Evolutionary conservation across 2,113 vertebrate genomes (phyloP), one percentile per base, ranked within the genome.

Genomic region (Ceyx cyanopectus): DNA sequence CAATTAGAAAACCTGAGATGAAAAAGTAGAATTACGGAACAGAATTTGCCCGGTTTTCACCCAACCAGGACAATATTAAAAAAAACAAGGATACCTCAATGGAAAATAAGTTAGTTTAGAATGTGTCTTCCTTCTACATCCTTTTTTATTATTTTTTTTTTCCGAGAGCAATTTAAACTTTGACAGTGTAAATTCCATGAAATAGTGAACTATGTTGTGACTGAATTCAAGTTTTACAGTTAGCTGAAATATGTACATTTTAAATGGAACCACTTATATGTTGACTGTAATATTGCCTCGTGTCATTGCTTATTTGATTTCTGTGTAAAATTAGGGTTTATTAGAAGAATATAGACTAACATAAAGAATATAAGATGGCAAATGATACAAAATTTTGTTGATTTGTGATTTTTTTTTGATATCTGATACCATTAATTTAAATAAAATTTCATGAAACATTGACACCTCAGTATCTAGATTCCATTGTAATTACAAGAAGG

Each of bases 81-180:
- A 48, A 67, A 87, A 92, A 51, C 3, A 4, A 90, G 6, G 16
- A 14, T 26, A 29, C 7, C 32, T 12, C 22, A 32, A 72, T 41
- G 9, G 32, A 73, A 46, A 84, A 70, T 0, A 30, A 53, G 15
- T 37, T 72, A 19, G 12, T n/a, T 75, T 30, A 61, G 27, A 63
- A 60, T 24, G 5, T 1, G 32, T 12, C 7, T 17, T 11, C 8
- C 15, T 5, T 0, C 3, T 3, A 1, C 9, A 1, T 2, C 1
- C 1, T n/a, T 53, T 41, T 41, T 23, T 9, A 7, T 4, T 20
- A 2, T 19, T 46, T 60, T 41, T 58, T 37, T 37, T 37, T 37
- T 9, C 37, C 37, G 37, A 5, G 3, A 50, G 1, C 2, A 37
- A 51, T 83, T 63, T 81, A n/a, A n/a, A 40, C 41, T 68, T 70